phyloP scores from a whole-genome alignment of 53 echinoderm and acorn worm genomes.

The Stichopus horrens region DNA sequence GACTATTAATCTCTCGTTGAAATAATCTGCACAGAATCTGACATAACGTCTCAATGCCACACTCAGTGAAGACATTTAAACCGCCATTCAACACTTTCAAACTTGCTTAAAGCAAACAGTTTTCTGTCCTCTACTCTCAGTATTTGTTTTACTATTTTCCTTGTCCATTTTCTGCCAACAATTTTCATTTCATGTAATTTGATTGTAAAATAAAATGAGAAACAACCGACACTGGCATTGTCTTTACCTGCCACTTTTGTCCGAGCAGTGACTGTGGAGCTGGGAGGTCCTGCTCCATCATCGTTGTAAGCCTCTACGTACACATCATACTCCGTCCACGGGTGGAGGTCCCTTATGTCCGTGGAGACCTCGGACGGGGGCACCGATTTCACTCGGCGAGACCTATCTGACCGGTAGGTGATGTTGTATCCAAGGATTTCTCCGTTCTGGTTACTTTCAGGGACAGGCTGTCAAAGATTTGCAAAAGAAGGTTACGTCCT shows the following conservation, averaged over 20 bases:
- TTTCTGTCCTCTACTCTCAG: too few relatives aligned
- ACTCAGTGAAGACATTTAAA: too few relatives aligned
- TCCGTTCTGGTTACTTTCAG: conserved; percentile 64
- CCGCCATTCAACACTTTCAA: too few relatives aligned
- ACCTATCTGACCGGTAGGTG: conserved; percentile 47
- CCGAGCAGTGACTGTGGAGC: conserved; percentile 23
- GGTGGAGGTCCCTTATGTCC: conserved; percentile 56
- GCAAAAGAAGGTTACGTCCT: not conserved
- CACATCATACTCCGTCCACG: conserved; percentile 69
- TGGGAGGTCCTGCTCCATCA: conserved; percentile 60
- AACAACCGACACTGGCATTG: not conserved
- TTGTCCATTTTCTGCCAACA: too few relatives aligned
- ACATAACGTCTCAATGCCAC: too few relatives aligned
- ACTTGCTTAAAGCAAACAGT: too few relatives aligned
- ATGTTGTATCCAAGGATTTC: conserved; percentile 68
- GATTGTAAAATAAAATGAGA: not conserved
- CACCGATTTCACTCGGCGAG: not conserved
- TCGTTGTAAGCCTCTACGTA: conserved; percentile 64
- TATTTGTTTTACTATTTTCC: too few relatives aligned
- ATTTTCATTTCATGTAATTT: not conserved
- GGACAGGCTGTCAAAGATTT: conserved; percentile 51
- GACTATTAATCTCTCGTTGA: too few relatives aligned
- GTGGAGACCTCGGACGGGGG: conserved; percentile 15
- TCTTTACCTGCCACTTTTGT: conserved; percentile 71
- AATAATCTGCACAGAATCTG: too few relatives aligned